Evolutionary conservation across 2,888 invertebrate genomes (phyloP).

Genomic region (Athrips mouffetella): DNA sequence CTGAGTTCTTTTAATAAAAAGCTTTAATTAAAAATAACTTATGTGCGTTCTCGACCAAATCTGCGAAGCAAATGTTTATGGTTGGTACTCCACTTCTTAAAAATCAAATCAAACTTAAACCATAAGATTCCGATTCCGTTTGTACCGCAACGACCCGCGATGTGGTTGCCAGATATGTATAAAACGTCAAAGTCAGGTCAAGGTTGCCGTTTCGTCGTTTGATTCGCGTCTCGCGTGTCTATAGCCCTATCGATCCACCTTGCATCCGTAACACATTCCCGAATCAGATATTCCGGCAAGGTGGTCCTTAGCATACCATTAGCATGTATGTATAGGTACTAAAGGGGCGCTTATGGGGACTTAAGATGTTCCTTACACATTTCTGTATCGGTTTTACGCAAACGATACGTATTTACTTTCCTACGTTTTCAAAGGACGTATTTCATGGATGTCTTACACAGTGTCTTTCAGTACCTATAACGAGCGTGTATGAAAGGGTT

Average conservation of each 20-base stretch:
- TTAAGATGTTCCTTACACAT: not conserved
- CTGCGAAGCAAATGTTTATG: too few species aligned
- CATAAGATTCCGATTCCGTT: not conserved
- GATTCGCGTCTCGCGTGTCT: constrained; percentile 38
- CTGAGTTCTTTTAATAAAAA: too few species aligned
- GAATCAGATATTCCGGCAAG: constrained; percentile 6
- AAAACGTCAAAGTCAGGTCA: constrained; percentile 34
- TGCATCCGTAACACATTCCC: constrained; percentile 16
- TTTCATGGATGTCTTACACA: too few species aligned
- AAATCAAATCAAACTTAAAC: too few species aligned
- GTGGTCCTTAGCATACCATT: constrained; percentile 12
- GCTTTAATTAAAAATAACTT: too few species aligned
- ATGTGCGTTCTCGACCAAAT: too few species aligned
- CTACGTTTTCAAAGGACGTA: too few species aligned
- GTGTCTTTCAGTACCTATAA: too few species aligned
- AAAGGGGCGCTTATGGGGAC: not conserved
- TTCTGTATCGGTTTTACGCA: too few species aligned
- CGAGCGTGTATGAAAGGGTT: too few species aligned
- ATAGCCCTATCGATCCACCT: constrained; percentile 36
- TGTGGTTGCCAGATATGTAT: not conserved
- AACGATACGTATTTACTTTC: too few species aligned
- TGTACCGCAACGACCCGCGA: constrained; percentile 8
- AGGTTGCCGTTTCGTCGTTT: constrained; percentile 36
- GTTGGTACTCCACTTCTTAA: too few species aligned
- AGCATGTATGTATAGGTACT: constrained; percentile 15